These are phyloP conservation scores for Musca domestica DNA, from an alignment of 1,140 invertebrate species.

Conservation along the genomic window DNA sequence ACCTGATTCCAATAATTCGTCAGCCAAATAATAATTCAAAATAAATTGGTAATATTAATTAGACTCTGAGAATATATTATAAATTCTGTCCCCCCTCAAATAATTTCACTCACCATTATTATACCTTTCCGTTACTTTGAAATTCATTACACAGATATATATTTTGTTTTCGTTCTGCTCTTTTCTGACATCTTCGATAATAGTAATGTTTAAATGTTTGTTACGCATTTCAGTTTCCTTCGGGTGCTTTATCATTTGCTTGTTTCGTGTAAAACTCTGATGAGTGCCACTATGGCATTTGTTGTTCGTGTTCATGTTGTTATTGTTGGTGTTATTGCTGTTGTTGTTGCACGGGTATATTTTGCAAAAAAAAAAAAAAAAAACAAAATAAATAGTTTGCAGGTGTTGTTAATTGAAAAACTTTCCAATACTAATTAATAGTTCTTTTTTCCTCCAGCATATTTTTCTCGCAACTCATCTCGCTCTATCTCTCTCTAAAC, in stretches of 20 bases:
- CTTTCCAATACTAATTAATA: conserved; percentile 54
- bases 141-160: conserved; percentile 2
- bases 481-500: neutral
- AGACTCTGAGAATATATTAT: too few relatives aligned
- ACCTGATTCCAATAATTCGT: too few relatives aligned
- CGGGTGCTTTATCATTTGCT: neutral
- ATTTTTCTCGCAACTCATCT: too few relatives aligned
- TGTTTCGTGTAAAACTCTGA: neutral
- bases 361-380: conserved; percentile 19
- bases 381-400: conserved; percentile 54
- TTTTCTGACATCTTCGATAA: neutral
- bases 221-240: conserved; percentile 2
- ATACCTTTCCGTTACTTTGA: neutral
- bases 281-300: neutral
- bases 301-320: neutral
- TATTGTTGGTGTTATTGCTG: conserved; percentile 3
- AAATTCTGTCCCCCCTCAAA: too few relatives aligned
- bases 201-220: conserved; percentile 11
- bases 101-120: too few relatives aligned
- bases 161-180: neutral
- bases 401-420: conserved; percentile 54
- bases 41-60: too few relatives aligned
- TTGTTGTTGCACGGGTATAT: neutral
- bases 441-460: conserved; percentile 32
- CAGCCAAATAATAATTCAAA: too few relatives aligned